Evolutionary conservation across 2,888 invertebrate genomes (phyloP), one percentile per base, ranked within the genome.

Genomic region (Callyntrura guangdongensis): DNA sequence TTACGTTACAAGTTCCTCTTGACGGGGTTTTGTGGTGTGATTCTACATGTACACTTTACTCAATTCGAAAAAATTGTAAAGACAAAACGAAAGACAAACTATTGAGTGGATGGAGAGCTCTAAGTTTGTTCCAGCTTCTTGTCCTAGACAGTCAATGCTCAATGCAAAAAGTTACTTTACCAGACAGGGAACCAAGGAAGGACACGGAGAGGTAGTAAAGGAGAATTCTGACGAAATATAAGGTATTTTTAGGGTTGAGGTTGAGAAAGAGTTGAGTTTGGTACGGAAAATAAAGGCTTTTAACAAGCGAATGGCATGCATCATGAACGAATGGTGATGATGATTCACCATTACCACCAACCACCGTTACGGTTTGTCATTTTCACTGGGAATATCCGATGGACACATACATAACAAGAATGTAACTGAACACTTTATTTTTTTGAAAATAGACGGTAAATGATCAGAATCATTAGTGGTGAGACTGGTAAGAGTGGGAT

Each of bases 1-100:
- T 64, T 64, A 64, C 53, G 64, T 64, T 64, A 14, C 25, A 64
- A 64, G 25, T 64, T 64, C 64, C 64, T 64, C 25, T 25, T 64
- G 22, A 64, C 25, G 25, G 14, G 36, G 3, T 36, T 36, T 36
- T 25, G 64, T 22, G 64, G 11, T 64, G 9, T 25, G 22, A n/a
- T 64, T 64, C 22, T 20, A 64, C 64, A 64, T 64, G 64, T 22
- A 64, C 64, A 64, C 64, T 64, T 22, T 25, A 25, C 64, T 64
- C 5, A 59, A 59, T 59, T 59, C 17, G n/a, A 59, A 59, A 59
- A 59, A 59, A 59, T n/a, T 59, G 59, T 17, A 17, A 59, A 14
- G 59, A 59, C 59, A 59, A 59, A 59, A 59, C 14, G 17, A 14
- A 17, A 17, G 17, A 17, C 17, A 6, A 59, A 17, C n/a, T n/a